Base-by-base conservation (phyloP, 92 coral and sea anemone genomes). In the Siderastrea radians region DNA sequence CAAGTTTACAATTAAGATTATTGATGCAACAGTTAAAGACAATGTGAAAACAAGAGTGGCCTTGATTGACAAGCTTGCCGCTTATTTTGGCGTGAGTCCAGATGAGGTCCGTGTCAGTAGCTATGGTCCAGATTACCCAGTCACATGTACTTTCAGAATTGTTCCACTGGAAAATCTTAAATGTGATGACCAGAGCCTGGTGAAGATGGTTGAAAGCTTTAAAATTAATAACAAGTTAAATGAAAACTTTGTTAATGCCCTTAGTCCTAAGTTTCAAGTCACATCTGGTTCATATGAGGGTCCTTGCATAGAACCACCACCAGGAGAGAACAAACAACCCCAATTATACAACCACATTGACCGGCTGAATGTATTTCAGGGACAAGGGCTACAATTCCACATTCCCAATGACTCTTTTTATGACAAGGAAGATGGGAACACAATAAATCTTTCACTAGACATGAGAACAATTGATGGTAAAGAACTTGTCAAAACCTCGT, bases 361-460 rank as follows among this genome's bases (percentile, higher is more conserved):
- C 44, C 93, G 91, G n/a, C 82, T 95, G 51, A 59, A 68, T 17
- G 84, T 90, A 64, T 52, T 68, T 38, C 95, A 83, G 14, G 98
- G 98, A 26, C 96, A 88, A 80, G 82, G 90, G 43, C 47, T 91
- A 58, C 79, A 77, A 53, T 97, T 83, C 79, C 85, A 54, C n/a
- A 81, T 97, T 63, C 98, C 99, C 19, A 61, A 74, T 1, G 87
- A 94, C 58, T 80, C 94, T 4, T 97, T 95, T 77, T 60, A 67
- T 69, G 99, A 97, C 80, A 63, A 88, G 11, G 98, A 97, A 85
- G 99, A 97, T n/a, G 90, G 90, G 5, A 59, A 88, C 53, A 95
- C 99, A 8, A 81, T 95, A 74, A 94, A 95, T 66, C 89, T 97
- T 46, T 81, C 79, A 12, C 88, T 97, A 13, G 89, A 92, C 43